A percentile compares a stretch with the other conserved stretches of the same genome.
Conservation (phyloP, 2,797 vertebrate species). For the Melanotaenia pygmaea region DNA sequence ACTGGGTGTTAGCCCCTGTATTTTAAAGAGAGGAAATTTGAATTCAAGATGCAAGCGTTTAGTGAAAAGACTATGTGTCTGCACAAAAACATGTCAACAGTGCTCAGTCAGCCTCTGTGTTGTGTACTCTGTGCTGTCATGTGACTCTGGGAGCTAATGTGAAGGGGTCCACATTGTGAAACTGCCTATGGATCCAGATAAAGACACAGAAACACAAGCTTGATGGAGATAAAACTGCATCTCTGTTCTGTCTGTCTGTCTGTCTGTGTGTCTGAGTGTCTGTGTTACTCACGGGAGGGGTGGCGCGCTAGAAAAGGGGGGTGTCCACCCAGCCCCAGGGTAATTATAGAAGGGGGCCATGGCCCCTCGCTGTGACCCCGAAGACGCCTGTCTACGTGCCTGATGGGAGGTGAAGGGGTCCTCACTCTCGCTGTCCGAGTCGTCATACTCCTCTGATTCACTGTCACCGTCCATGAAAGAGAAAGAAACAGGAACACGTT, state of each 20-base stretch:
- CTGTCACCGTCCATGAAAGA: constrained; percentile 68
- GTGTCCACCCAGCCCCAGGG: constrained; percentile 87
- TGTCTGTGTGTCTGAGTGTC: constrained; percentile 84
- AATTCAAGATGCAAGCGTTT: constrained; percentile 12
- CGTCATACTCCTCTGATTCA: constrained; percentile 86
- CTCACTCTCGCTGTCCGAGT: constrained; percentile 89
- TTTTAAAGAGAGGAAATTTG: constrained; percentile 13
- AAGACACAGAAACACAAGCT: constrained; percentile 29
- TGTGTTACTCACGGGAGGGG: constrained; percentile 89
- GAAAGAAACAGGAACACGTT: constrained; percentile 43
- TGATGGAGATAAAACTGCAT: constrained; percentile 37
- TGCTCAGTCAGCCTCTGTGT: constrained; percentile 29
- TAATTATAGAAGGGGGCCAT: constrained; percentile 90
- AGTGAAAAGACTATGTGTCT: constrained; percentile 45
- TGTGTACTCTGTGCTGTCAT: constrained; percentile 9
- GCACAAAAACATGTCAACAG: constrained; percentile 15
- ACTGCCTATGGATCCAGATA: constrained; percentile 44
- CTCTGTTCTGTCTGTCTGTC: constrained; percentile 81
- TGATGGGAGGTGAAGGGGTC: constrained; percentile 89
- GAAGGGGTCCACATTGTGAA: constrained; percentile 17
- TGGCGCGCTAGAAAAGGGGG: constrained; percentile 88
- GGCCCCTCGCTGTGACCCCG: constrained; percentile 87
- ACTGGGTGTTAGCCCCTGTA: constrained; percentile 5
- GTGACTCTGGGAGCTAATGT: constrained; percentile 42
- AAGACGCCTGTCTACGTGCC: constrained; percentile 88